phyloP scores from a whole-genome alignment of 2,113 vertebrate genomes.

The Circaetus cinerascens region DNA sequence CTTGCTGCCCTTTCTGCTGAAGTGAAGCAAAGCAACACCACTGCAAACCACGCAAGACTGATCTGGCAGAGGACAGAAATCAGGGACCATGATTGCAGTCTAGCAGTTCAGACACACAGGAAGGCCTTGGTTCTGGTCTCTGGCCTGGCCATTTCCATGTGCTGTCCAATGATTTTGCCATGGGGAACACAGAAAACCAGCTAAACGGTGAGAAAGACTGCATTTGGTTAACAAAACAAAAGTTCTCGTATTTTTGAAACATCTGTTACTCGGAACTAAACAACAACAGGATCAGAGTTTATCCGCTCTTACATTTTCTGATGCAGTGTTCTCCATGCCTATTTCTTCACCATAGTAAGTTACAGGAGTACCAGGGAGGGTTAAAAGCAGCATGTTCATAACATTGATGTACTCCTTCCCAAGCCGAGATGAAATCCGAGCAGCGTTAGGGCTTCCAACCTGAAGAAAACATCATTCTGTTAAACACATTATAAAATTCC shows the following conservation, averaged over 20 bases:
- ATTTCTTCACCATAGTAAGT: constrained; percentile 98
- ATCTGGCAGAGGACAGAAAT: not conserved
- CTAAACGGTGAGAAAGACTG: not conserved
- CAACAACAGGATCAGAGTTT: not conserved
- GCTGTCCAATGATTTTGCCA: not conserved
- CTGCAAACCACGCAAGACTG: not conserved
- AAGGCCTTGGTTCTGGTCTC: not conserved
- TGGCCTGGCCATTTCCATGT: not conserved
- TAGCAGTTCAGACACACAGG: not conserved
- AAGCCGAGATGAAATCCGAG: constrained; percentile 83
- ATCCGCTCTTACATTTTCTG: not conserved
- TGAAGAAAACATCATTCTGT: constrained; percentile 48
- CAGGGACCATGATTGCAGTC: not conserved
- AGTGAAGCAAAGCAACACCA: not conserved
- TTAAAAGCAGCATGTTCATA: constrained; percentile 94
- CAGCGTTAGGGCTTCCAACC: constrained; percentile 84
- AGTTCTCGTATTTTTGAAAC: not conserved
- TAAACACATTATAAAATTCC: not conserved
- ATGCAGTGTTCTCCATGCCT: constrained; percentile 82
- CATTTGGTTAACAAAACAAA: not conserved
- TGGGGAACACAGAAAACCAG: not conserved
- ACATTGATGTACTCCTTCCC: constrained; percentile 76
- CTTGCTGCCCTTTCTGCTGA: not conserved
- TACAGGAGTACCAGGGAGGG: constrained; percentile 90
- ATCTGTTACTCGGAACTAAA: not conserved